These are phyloP conservation scores for Megathymus violae DNA, from an alignment of 1,140 invertebrate genomes.

Conservation along the genomic window DNA sequence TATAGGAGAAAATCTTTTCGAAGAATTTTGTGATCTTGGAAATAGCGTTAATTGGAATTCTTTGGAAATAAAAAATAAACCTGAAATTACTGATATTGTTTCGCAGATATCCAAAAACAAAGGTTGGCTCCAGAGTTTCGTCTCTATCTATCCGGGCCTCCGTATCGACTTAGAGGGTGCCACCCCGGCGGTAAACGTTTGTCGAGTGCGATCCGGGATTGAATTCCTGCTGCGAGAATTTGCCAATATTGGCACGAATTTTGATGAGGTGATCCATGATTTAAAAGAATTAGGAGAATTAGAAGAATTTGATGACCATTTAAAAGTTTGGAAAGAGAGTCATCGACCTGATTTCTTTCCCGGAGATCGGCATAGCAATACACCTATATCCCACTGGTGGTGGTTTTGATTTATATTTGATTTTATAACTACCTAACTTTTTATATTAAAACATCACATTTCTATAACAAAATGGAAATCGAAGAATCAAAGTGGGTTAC, in stretches of 20 bases:
- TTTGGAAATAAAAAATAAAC: slow-evolving; percentile 15
- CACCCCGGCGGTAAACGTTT: slow-evolving; percentile 36
- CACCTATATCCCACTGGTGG: slow-evolving; percentile 42
- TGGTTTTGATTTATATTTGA: slow-evolving; percentile 33
- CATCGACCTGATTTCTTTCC: slow-evolving; percentile 43
- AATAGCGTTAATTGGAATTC: slow-evolving; percentile 30
- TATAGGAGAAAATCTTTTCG: slow-evolving; percentile 39
- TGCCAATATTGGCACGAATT: slow-evolving; percentile 18
- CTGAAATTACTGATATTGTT: slow-evolving; percentile 28
- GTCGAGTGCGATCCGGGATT: slow-evolving; percentile 42
- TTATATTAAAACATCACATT: too few relatives aligned
- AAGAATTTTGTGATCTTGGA: slow-evolving; percentile 39
- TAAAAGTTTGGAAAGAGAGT: slow-evolving; percentile 43
- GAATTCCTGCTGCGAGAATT: slow-evolving; percentile 43
- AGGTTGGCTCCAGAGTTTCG: slow-evolving; percentile 42
- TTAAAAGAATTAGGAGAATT: slow-evolving; percentile 41
- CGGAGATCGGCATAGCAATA: slow-evolving; percentile 9
- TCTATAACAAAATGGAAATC: slow-evolving; percentile 42
- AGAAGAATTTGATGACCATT: slow-evolving; percentile 43
- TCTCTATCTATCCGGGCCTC: slow-evolving; percentile 39
- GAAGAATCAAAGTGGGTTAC: slow-evolving; percentile 38
- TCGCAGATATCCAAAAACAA: slow-evolving; percentile 33
- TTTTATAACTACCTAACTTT: too few relatives aligned
- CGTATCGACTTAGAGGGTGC: slow-evolving; percentile 42
- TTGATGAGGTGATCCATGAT: slow-evolving; percentile 41